Conservation (phyloP, 2,797 vertebrate species). For the Sphaeramia orbicularis region DNA sequence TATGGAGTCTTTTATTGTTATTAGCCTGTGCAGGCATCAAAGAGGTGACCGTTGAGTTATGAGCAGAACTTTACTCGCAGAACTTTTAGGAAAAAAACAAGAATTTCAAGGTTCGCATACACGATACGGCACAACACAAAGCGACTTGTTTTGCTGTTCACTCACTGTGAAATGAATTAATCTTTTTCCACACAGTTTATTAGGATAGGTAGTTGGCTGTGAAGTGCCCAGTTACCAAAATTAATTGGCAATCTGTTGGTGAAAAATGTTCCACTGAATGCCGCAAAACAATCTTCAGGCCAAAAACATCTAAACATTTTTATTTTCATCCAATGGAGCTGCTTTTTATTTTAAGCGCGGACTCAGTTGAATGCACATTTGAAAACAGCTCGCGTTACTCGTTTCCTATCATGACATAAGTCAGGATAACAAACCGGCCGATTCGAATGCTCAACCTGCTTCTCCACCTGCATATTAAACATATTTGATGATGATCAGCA, state of each 20-base stretch:
- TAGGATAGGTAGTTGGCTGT: background rate
- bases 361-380: background rate
- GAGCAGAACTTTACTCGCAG: background rate
- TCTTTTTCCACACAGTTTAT: conserved; percentile 1
- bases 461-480: background rate
- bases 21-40: background rate
- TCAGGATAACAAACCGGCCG: background rate
- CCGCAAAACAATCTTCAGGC: background rate
- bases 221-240: background rate
- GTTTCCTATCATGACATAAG: background rate
- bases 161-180: conserved; percentile 21
- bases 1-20: background rate
- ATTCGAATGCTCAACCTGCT: background rate
- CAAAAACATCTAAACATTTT: background rate
- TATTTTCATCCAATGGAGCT: background rate
- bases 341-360: background rate
- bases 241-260: conserved; percentile 6
- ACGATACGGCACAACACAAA: background rate
- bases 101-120: background rate
- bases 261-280: background rate
- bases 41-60: background rate
- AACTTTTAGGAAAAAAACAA: background rate
- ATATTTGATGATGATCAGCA: background rate
- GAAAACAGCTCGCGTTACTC: background rate
- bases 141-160: conserved; percentile 11